Conservation (phyloP, 2,888 invertebrate genomes). For the Tenthredo scrophulariae region DNA sequence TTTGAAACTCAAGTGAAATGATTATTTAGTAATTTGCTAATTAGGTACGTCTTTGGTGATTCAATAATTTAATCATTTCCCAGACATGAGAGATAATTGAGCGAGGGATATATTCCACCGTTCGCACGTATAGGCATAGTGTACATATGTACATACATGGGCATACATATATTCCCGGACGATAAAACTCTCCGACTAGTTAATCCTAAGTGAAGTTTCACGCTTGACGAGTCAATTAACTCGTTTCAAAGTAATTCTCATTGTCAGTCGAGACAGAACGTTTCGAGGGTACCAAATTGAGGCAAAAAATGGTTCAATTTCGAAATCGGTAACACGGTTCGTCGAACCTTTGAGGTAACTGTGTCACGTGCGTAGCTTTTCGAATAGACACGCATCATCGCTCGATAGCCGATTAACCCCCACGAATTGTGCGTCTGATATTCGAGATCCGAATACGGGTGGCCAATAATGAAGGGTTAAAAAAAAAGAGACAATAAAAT, state of each 20-base stretch:
- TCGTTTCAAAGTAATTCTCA: conserved; percentile 43
- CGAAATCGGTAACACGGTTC: conserved; percentile 27
- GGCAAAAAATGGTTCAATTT: conserved; percentile 40
- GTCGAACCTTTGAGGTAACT: conserved; percentile 23
- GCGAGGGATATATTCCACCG: neutral
- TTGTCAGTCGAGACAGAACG: conserved; percentile 31
- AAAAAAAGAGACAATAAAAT: neutral
- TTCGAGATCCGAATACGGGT: neutral
- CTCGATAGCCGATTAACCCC: neutral
- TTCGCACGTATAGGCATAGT: neutral
- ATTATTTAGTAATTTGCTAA: conserved; percentile 25
- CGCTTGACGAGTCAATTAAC: conserved; percentile 47
- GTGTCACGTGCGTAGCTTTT: conserved; percentile 9
- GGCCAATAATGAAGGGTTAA: neutral
- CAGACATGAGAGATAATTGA: neutral
- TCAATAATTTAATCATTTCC: conserved; percentile 11
- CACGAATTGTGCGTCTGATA: conserved; percentile 1
- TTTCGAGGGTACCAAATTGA: conserved; percentile 32
- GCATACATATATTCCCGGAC: neutral
- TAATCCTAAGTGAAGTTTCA: conserved; percentile 45
- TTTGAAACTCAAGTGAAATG: neutral
- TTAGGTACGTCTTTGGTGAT: neutral
- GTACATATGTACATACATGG: neutral
- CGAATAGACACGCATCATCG: neutral
- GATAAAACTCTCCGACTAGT: conserved; percentile 31